Evolutionary conservation across 1,140 invertebrate genomes (phyloP), one percentile per base, ranked within the genome.

Genomic region (Drosophila sulfurigaster): DNA sequence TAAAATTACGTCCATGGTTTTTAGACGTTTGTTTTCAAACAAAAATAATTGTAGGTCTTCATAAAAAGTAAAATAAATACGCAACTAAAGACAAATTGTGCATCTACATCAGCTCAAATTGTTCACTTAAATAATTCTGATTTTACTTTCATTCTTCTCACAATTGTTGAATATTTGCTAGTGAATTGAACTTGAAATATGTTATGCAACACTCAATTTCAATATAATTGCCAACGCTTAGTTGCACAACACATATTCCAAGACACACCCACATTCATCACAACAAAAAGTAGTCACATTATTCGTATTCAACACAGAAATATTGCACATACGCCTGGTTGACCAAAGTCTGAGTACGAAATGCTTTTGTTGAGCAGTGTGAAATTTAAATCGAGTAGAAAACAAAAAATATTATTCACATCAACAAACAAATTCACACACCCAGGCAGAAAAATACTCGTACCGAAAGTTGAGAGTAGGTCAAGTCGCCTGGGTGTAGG

Each of bases 401-500:
- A 35, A 45, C 5, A 57, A 16, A 51, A 63, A 46, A 20, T 20
- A 60, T 20, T 60, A 51, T 25, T 11, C 16, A 13, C 43, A 65
- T 65, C 56, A 59, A 58, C 58, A 71, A 75, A 78, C 56, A 75
- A 75, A 65, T 56, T 51, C 46, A 28, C 38, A 77, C 58, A 58
- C 48, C 20, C 48, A 52, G 20, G 11, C 48, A 51, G 8, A 51
- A 16, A 51, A 11, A 10, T 30, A 35, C 51, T 15, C 16, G 52
- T 8, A 59, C 7, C 51, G 43, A 64, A 64, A 54, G 16, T 58
- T 74, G 65, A 45, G 46, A 78, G 43, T 85, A 77, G 81, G 81
- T 85, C 81, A 85, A 85, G 81, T 80, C 67, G 74, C 74, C 77
- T 48, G 54, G 59, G 74, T 72, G 56, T 62, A 62, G 60, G 60